Percentiles rank a stretch among this genome's conserved stretches.
Evolutionary conservation across 2,888 invertebrate genomes (phyloP).

Genomic region (Graphium colonna): DNA sequence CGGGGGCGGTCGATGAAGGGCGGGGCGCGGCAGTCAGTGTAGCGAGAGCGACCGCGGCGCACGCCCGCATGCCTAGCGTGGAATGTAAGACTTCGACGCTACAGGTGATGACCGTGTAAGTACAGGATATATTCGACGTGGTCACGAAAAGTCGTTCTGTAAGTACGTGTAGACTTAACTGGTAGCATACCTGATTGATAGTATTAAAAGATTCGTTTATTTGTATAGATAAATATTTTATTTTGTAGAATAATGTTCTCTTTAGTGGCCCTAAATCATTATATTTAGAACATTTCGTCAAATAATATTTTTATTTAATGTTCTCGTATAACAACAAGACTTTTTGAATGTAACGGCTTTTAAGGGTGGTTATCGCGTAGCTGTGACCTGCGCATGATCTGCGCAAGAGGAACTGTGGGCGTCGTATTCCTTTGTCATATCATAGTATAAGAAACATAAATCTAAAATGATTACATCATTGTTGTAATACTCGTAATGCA

Average conservation of each 20-base stretch:
- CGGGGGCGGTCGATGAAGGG: conserved; percentile 17
- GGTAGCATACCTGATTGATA: not conserved
- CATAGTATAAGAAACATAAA: not conserved
- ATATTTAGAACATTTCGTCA: not conserved
- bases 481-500: not conserved
- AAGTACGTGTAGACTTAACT: not conserved
- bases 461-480: not conserved
- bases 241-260: not conserved
- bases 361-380: conserved; percentile 4
- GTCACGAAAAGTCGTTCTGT: not conserved
- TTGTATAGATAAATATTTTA: not conserved
- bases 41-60: conserved; percentile 10
- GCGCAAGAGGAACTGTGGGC: conserved; percentile 11
- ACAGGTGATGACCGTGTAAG: conserved; percentile 14
- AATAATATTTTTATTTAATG: no score
- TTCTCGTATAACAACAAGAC: not conserved
- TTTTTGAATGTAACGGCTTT: not conserved
- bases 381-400: conserved; percentile 13
- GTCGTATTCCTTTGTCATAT: not conserved
- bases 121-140: not conserved
- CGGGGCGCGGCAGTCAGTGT: conserved; percentile 23
- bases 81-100: conserved; percentile 18
- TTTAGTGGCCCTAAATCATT: not conserved
- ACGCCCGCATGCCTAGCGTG: conserved; percentile 14
- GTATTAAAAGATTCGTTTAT: not conserved